Evolutionary conservation across 2,797 vertebrate genomes (phyloP), one percentile per base, ranked within the genome.

Genomic region (Heliangelus exortis): DNA sequence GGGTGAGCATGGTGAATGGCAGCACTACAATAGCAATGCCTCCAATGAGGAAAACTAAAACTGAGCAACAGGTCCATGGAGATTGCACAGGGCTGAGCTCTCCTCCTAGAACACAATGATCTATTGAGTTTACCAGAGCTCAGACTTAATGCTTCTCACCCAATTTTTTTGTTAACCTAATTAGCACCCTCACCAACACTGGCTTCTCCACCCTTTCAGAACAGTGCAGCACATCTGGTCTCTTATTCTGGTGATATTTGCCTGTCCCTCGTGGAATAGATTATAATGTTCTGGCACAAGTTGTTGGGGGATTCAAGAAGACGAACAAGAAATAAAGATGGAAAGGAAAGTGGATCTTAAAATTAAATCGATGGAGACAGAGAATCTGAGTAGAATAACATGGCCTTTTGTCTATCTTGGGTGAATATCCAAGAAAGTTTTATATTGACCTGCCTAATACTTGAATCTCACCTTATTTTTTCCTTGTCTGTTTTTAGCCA

Each of bases 401-500:
- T 62, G 59, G 50, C 43, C 41, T 86, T 75, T 77, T 34, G 77
- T 83, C 45, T 58, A 28, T 50, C 93, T 75, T 63, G 67, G 45
- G 57, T 87, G 69, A 73, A 93, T 95, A 95, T 74, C 77, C 90
- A 94, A 84, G 89, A 66, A 87, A 78, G 54, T 75, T 87, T 91
- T 50, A 71, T 89, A 87, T 69, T 86, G 82, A 92, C 81, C 78
- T 74, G 34, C 77, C 80, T 94, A 95, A 94, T 74, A 74, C 82
- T 95, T 93, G 87, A 84, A 89, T 95, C 96, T 97, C 93, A 97
- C 97, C 97, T 96, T 87, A 81, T 94, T 69, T 82, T 94, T 89
- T 83, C 79, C 84, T 92, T 95, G 92, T 85, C 87, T 96, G 81
- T 92, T 93, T 94, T 78, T 93, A 83, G 87, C 80, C 68, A 91